phyloP scores from a whole-genome alignment of 2,113 vertebrate genomes.

The Barbus barbus region DNA sequence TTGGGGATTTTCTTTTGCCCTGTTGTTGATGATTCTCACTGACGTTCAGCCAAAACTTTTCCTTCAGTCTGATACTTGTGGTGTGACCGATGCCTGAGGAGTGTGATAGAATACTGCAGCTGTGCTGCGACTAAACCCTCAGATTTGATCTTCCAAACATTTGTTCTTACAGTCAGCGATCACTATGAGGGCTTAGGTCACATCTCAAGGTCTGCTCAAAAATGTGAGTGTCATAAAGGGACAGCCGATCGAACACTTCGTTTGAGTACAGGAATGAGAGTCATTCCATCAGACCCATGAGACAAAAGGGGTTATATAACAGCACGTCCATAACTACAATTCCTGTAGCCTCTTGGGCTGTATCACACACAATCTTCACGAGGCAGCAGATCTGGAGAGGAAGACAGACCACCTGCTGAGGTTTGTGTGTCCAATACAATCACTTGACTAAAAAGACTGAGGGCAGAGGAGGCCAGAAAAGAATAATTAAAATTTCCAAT shows the following conservation, averaged over 20 bases:
- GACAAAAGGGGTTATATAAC: conserved; percentile 6
- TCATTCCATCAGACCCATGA: conserved; percentile 14
- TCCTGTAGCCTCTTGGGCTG: neutral
- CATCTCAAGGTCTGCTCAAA: neutral
- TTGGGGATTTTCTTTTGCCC: neutral
- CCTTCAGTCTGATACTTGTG: neutral
- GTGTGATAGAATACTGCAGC: neutral
- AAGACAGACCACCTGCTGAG: conserved; percentile 9
- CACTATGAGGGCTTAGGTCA: neutral
- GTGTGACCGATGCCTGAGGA: conserved; percentile 17
- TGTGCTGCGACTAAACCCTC: neutral
- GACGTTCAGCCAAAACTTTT: neutral
- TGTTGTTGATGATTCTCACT: conserved; percentile 1
- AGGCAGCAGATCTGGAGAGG: neutral
- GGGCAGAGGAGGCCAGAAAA: neutral
- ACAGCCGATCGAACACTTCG: neutral
- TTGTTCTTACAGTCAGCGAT: neutral
- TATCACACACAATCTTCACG: neutral
- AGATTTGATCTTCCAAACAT: neutral
- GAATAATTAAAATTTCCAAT: neutral
- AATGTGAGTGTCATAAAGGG: neutral
- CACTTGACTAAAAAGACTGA: neutral
- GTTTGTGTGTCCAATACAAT: neutral
- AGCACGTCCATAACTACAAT: neutral
- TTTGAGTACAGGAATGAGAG: neutral